These are phyloP conservation scores for Morinoia aosen DNA, from an alignment of 2,888 invertebrate species.

Conservation along the genomic window DNA sequence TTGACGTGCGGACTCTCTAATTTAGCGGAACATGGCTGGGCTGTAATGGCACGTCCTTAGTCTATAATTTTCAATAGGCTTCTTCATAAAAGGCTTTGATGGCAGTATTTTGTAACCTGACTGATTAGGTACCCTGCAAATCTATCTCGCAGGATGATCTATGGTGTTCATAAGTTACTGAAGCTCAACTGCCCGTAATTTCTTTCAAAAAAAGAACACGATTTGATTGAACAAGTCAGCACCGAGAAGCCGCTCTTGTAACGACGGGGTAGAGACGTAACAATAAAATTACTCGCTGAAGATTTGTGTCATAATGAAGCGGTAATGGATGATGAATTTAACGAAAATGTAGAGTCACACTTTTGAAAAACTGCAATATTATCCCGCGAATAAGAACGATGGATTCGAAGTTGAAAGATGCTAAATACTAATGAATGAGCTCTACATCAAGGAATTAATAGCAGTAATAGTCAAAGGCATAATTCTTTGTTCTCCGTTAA, in stretches of 20 bases:
- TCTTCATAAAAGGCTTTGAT: slow-evolving; percentile 18
- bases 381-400: neutral
- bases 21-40: neutral
- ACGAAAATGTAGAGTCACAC: neutral
- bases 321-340: neutral
- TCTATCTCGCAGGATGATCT: slow-evolving; percentile 21
- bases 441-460: neutral
- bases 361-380: neutral
- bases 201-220: neutral
- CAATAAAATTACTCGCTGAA: neutral
- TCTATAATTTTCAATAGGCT: slow-evolving; percentile 10
- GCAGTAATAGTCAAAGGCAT: no score
- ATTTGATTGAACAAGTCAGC: slow-evolving; percentile 1
- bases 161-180: neutral
- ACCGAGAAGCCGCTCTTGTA: neutral
- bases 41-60: neutral
- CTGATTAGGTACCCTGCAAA: slow-evolving; percentile 39
- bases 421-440: neutral
- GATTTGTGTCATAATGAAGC: neutral
- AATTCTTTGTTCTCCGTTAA: no score
- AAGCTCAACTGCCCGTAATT: neutral
- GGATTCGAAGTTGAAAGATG: neutral
- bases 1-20: slow-evolving; percentile 18
- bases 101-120: slow-evolving; percentile 5
- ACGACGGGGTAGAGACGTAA: neutral